phyloP scores from a whole-genome alignment of 2,113 vertebrate genomes.

The Hippopotamus amphibius region DNA sequence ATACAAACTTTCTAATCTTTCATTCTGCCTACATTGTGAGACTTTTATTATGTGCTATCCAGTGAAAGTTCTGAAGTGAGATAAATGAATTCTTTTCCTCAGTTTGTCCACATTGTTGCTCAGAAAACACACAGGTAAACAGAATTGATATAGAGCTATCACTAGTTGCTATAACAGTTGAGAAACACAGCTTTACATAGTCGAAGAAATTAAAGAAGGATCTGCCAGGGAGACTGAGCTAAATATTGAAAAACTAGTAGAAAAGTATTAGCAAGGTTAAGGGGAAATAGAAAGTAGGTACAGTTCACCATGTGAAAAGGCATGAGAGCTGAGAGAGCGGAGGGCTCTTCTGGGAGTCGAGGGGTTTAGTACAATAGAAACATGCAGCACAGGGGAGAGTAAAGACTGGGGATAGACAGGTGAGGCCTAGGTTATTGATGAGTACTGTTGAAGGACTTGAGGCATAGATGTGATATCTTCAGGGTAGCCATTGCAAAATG shows the following conservation, averaged over 20 bases:
- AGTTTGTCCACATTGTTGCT: neutral
- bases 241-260: slow-evolving; percentile 22
- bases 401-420: neutral
- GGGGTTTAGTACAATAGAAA: neutral
- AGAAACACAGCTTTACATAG: slow-evolving; percentile 16
- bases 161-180: neutral
- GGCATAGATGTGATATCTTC: neutral
- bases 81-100: neutral
- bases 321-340: neutral
- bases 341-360: neutral
- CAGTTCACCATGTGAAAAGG: neutral
- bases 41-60: neutral
- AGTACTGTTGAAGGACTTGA: neutral
- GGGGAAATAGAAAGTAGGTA: neutral
- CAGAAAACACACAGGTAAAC: neutral
- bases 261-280: neutral
- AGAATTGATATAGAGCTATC: neutral
- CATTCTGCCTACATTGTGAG: neutral
- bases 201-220: neutral
- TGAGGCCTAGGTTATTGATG: neutral
- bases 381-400: neutral
- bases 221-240: neutral
- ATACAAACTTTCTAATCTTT: slow-evolving; percentile 8
- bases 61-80: slow-evolving; percentile 38
- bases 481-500: neutral